A percentile compares a stretch with the other conserved stretches of the same genome.
Evolutionary conservation across 2,888 invertebrate genomes (phyloP).

Genomic region (Diachrysia chrysitis): DNA sequence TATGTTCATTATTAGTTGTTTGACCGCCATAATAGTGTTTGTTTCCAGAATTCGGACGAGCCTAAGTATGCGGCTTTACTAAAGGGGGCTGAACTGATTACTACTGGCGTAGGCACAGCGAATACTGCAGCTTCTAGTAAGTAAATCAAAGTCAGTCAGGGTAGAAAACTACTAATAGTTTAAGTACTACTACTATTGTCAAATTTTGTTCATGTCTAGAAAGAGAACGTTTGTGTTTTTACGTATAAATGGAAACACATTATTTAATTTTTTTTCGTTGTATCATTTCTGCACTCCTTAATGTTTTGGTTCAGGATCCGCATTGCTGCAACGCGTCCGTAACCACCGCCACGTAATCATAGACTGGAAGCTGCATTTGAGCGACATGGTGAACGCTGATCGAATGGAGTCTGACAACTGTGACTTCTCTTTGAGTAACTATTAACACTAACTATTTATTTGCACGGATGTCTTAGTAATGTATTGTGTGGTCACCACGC

Average conservation of each 20-base stretch:
- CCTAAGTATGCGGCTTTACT: conserved; percentile 89
- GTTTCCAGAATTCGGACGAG: conserved; percentile 88
- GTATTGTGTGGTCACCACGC: too few species aligned
- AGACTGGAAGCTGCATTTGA: conserved; percentile 94
- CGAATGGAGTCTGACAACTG: conserved; percentile 91
- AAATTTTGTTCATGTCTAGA: too few species aligned
- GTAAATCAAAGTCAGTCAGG: neutral
- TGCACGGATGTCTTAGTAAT: neutral
- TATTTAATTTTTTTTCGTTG: neutral
- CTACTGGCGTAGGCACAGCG: conserved; percentile 78
- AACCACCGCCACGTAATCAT: conserved; percentile 92
- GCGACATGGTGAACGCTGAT: conserved; percentile 92
- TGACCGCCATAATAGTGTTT: neutral
- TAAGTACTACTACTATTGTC: too few species aligned
- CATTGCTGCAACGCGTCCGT: conserved; percentile 89
- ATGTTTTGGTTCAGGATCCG: conserved; percentile 20
- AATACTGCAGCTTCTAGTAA: conserved; percentile 72
- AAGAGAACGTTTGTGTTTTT: too few species aligned
- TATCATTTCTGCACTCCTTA: neutral
- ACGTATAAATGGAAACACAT: too few species aligned
- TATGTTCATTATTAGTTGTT: too few species aligned
- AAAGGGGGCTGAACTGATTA: conserved; percentile 86
- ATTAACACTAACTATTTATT: neutral
- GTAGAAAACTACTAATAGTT: too few species aligned
- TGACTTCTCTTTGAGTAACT: conserved; percentile 92